These are phyloP conservation scores for Apteryx owenii DNA, from an alignment of 2,113 vertebrate species.

Conservation along the genomic window DNA sequence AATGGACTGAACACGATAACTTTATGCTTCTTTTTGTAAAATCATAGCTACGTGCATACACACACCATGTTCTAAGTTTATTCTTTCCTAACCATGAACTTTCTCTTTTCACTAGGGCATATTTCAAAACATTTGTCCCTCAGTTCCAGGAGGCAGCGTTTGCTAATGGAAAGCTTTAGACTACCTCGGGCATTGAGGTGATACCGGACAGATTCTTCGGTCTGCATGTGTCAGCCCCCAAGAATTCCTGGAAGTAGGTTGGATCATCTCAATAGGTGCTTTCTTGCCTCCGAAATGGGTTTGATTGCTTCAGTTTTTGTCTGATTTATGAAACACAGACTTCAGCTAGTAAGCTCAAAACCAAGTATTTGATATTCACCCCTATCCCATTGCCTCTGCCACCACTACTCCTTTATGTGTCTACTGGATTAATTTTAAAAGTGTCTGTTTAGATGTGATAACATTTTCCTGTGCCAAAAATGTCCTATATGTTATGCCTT, in stretches of 20 bases:
- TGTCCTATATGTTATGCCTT: background rate
- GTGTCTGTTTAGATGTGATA: background rate
- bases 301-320: constrained; percentile 17
- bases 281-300: constrained; percentile 38
- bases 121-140: constrained; percentile 97
- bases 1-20: fast-evolving
- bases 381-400: background rate
- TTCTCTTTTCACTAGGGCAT: constrained; percentile 81
- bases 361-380: background rate
- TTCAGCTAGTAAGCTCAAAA: constrained; percentile 11
- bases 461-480: constrained; percentile 1
- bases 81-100: constrained; percentile 51
- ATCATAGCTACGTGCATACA: background rate
- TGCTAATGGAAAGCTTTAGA: constrained; percentile 96
- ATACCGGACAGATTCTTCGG: constrained; percentile 54
- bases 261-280: constrained; percentile 25
- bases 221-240: constrained; percentile 45
- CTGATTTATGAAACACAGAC: background rate
- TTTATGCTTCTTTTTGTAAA: background rate
- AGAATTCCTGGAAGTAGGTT: constrained; percentile 57
- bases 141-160: constrained; percentile 99
- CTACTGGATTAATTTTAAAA: constrained; percentile 14
- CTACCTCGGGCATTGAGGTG: constrained; percentile 27
- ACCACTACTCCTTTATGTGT: background rate
- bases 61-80: background rate